A percentile compares a stretch with the other conserved stretches of the same genome.
Conservation (phyloP, 2,113 vertebrate species). For the Ranitomeya imitator region DNA sequence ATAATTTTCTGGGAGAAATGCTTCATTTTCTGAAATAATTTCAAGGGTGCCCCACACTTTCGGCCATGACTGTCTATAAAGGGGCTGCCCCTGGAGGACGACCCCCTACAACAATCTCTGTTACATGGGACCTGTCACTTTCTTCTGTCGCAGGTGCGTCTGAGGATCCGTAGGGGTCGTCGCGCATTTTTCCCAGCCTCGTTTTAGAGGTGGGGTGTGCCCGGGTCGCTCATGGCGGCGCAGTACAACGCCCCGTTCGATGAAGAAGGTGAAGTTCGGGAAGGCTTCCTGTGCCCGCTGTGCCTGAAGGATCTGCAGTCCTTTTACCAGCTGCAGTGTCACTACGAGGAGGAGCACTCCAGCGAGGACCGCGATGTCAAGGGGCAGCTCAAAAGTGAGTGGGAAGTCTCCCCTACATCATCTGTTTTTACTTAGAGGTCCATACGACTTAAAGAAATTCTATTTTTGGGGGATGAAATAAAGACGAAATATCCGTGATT, state of each 20-base stretch:
- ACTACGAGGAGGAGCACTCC: slow-evolving; percentile 93
- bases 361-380: slow-evolving; percentile 84
- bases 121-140: background rate
- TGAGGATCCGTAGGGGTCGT: background rate
- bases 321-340: slow-evolving; percentile 90
- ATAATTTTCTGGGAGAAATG: too few relatives aligned
- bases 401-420: background rate
- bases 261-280: slow-evolving; percentile 84
- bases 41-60: too few relatives aligned
- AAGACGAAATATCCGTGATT: too few relatives aligned
- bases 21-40: too few relatives aligned
- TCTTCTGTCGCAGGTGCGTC: background rate
- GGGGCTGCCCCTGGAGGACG: too few relatives aligned
- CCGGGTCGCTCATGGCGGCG: slow-evolving; percentile 78
- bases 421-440: too few relatives aligned
- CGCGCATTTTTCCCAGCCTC: background rate
- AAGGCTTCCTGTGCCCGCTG: slow-evolving; percentile 93
- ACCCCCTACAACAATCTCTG: too few relatives aligned
- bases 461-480: too few relatives aligned
- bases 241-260: slow-evolving; percentile 81
- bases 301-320: slow-evolving; percentile 96
- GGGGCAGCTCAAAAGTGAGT: slow-evolving; percentile 90
- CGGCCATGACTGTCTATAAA: too few relatives aligned
- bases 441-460: too few relatives aligned
- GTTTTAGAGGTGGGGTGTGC: background rate